These are phyloP conservation scores for Sinohyriopsis cumingii DNA, from an alignment of 2,888 invertebrate genomes.

Conservation along the genomic window DNA sequence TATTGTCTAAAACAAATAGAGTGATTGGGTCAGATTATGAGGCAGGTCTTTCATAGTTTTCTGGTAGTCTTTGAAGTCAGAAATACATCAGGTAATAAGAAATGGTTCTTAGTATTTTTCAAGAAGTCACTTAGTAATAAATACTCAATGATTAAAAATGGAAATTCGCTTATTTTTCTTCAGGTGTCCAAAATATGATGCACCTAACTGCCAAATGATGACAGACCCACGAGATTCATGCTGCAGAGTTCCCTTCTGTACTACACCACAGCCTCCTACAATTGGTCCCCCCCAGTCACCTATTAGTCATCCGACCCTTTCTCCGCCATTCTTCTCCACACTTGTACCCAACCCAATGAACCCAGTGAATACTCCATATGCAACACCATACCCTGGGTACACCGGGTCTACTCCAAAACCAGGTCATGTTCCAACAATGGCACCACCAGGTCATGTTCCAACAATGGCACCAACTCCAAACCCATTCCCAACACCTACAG, in stretches of 20 bases:
- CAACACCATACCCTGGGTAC: background rate
- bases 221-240: constrained; percentile 45
- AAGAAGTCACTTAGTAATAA: too few relatives aligned
- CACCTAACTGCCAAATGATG: constrained; percentile 37
- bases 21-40: too few relatives aligned
- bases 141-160: too few relatives aligned
- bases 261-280: constrained; percentile 20
- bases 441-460: constrained; percentile 12
- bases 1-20: too few relatives aligned
- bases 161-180: background rate
- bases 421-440: constrained; percentile 6
- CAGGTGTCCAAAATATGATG: constrained; percentile 42
- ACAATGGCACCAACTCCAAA: constrained; percentile 25
- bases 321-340: constrained; percentile 24
- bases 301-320: constrained; percentile 11
- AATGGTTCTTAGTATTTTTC: too few relatives aligned
- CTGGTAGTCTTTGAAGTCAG: too few relatives aligned
- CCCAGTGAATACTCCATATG: constrained; percentile 19
- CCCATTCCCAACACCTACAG: constrained; percentile 38
- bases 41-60: too few relatives aligned
- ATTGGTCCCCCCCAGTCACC: constrained; percentile 15
- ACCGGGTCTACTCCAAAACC: background rate
- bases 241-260: constrained; percentile 42
- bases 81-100: too few relatives aligned
- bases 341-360: constrained; percentile 24